Evolutionary conservation across 2,888 invertebrate genomes (phyloP), one percentile per base, ranked within the genome.

Genomic region (Crematogaster levior): DNA sequence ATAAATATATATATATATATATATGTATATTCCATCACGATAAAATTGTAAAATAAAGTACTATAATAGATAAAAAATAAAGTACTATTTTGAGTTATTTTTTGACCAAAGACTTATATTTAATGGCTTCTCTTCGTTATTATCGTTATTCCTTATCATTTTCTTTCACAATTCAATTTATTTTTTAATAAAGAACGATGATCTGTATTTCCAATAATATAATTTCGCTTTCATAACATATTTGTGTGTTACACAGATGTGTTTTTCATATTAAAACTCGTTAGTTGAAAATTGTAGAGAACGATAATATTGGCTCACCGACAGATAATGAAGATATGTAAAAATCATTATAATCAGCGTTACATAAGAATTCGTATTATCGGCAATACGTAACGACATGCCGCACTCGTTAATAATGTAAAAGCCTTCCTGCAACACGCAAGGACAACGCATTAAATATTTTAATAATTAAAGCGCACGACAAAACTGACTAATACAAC

Each of bases 381-480:
- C 40, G 18, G 34, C 18, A 21, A 56, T 40, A 40, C n/a, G 24
- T 56, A 40, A 72, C n/a, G 56, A 40, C 40, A n/a, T 72, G 18
- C 53, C 24, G 24, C 12, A 66, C 51, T 53, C 15, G 51, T 70
- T 70, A 53, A 70, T 70, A 70, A 70, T 70, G 37, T 24, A 53
- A 37, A 30, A 70, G 70, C 51, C 34, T 70, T 53, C 51, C 37
- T 70, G 51, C 27, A 3, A 37, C 10, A 6, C 10, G 53, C 70
- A 70, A 70, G 56, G 40, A 72, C 70, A 30, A 56, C 40, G 40
- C 24, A 70, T 70, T 53, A 70, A 70, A 70, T 70, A 15, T 70
- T 56, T 72, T 56, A 56, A 56, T 40, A 72, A 56, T 1, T 56
- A 56, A 53, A 72, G 18, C 9, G 4, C 40, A 24, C 24, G 40